Percentiles rank a stretch among this genome's conserved stretches.
phyloP scores from a whole-genome alignment of 1,140 invertebrate species.

The Hypothenemus hampei region DNA sequence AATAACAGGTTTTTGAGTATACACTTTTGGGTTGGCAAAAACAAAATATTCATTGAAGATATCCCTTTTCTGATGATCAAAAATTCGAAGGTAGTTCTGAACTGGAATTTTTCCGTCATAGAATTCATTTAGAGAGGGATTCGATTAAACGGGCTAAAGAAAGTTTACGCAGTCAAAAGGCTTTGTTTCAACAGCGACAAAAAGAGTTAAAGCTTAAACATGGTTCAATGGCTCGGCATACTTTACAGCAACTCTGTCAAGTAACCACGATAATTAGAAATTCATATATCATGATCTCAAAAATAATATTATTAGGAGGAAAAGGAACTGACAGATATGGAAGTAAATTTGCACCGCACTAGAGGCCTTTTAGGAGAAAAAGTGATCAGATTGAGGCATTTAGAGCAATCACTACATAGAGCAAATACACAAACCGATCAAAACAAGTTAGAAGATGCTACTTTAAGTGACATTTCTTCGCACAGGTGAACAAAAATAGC shows the following conservation, averaged over 20 bases:
- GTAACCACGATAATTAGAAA: slow-evolving; percentile 31
- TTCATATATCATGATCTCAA: too few relatives aligned
- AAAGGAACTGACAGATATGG: slow-evolving; percentile 72
- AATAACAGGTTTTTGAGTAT: background rate
- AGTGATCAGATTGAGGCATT: slow-evolving; percentile 67
- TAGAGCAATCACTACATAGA: slow-evolving; percentile 66
- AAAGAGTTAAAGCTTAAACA: slow-evolving; percentile 58
- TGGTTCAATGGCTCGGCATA: slow-evolving; percentile 48
- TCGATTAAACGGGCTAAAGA: slow-evolving; percentile 69
- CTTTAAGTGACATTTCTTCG: slow-evolving; percentile 62
- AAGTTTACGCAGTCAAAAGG: slow-evolving; percentile 56
- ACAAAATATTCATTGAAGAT: slow-evolving; percentile 22
- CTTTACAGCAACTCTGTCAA: slow-evolving; percentile 59
- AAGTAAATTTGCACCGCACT: slow-evolving; percentile 71
- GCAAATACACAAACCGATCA: slow-evolving; percentile 49
- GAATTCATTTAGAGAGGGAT: slow-evolving; percentile 71
- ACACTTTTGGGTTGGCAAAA: background rate
- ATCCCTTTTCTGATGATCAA: slow-evolving; percentile 44
- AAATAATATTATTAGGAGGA: slow-evolving; percentile 66
- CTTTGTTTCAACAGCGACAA: slow-evolving; percentile 53
- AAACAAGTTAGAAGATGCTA: slow-evolving; percentile 49
- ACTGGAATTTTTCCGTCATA: slow-evolving; percentile 72
- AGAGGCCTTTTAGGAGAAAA: slow-evolving; percentile 71
- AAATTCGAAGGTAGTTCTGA: slow-evolving; percentile 55
- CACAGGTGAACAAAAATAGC: slow-evolving; percentile 39